Evolutionary conservation across 1,140 invertebrate genomes (phyloP), one percentile per base, ranked within the genome.

Genomic region (Phortica variegata): DNA sequence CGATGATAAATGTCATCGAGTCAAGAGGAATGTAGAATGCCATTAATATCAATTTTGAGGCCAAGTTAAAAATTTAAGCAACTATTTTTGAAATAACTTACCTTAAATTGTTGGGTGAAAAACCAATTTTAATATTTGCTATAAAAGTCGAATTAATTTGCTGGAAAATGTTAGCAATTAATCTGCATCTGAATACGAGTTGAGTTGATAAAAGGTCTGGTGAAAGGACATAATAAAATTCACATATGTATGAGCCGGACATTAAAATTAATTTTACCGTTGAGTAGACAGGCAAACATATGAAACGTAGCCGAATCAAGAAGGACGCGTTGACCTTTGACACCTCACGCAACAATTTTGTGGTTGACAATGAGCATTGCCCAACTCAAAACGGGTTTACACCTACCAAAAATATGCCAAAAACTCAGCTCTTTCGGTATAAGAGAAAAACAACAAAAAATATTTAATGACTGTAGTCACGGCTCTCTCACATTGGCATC

Each of bases 281-380:
- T 41, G 26, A n/a, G 12, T 16, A 15, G 29, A 17, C 12, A 29
- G 15, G 16, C 10, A 17, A 18, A 17, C 42, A 23, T 46, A 40
- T 41, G 20, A 16, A 33, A 31, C 29, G 12, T 31, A 44, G 40
- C 5, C n/a, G 29, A 9, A 9, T 12, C 41, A 31, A 31, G 12
- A 31, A 31, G 7, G 7, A 63, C 65, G 52, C 52, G 56, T 59
- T 65, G 65, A 70, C 73, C 70, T 73, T 73, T 73, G 66, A 70
- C 70, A 73, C 70, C 70, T 73, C 70, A 65, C 63, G 65, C 65
- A 73, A 59, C 65, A 70, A 70, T 69, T 73, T 68, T 73, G 69
- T 54, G 70, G 69, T 70, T 58, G 60, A 68, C 70, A 73, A 73
- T 63, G 50, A 56, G 53, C 43, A 18, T 18, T 16, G 38, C 40